Percentiles rank a stretch among this genome's conserved stretches.
phyloP scores from a whole-genome alignment of 2,797 vertebrate genomes.

The Platalea minor region DNA sequence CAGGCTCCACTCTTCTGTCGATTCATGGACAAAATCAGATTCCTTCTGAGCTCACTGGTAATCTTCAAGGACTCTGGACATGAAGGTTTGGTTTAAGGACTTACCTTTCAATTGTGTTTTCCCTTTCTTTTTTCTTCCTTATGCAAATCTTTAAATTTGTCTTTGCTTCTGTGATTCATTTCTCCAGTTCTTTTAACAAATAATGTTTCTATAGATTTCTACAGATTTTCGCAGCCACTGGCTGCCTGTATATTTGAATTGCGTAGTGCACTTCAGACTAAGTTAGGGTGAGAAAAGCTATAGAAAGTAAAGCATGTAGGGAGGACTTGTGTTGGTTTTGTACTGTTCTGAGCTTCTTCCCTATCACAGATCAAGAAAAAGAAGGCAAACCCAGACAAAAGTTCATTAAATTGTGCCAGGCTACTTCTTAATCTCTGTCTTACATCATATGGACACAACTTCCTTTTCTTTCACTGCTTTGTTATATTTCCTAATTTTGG shows the following conservation, averaged over 20 bases:
- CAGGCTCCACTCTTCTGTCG: not conserved
- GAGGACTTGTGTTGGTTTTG: not conserved
- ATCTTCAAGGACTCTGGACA: not conserved
- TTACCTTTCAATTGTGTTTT: not conserved
- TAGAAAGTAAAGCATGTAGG: not conserved
- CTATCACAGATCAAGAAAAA: not conserved
- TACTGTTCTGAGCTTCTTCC: not conserved
- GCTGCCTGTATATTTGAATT: not conserved
- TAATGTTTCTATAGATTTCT: not conserved
- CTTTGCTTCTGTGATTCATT: not conserved
- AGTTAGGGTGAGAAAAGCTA: not conserved
- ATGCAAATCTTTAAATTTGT: not conserved
- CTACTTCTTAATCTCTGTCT: not conserved
- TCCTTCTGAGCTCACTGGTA: not conserved
- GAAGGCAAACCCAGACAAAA: not conserved
- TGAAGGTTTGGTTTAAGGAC: not conserved
- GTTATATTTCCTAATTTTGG: not conserved
- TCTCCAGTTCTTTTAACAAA: not conserved
- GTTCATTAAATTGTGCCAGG: not conserved
- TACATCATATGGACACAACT: rapidly evolving
- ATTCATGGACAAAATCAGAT: not conserved
- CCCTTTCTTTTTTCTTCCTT: not conserved
- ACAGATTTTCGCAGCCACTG: not conserved
- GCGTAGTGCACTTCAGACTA: not conserved
- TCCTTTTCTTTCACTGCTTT: not conserved